Evolutionary conservation across 2,888 invertebrate species (phyloP).

Genomic region (Dasypolia templi): DNA sequence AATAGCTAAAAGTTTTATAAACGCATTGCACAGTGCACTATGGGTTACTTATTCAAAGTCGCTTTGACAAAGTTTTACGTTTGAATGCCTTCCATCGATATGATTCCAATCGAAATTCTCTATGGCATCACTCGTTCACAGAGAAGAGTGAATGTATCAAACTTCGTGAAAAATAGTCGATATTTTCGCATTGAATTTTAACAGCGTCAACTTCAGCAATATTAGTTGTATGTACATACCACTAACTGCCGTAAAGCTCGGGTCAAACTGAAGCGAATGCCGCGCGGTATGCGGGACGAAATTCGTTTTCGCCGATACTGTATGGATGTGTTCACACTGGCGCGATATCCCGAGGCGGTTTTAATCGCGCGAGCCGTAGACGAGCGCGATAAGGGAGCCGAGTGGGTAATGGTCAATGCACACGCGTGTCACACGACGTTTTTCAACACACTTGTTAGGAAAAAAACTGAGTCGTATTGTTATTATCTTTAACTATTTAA

Average conservation of each 20-base stretch:
- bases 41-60: conserved; percentile 31
- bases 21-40: conserved; percentile 4
- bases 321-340: not conserved
- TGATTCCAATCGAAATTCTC: conserved; percentile 48
- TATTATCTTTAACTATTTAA: no score
- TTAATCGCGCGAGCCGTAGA: no score
- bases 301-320: not conserved
- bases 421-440: no score
- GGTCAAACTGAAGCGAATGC: not conserved
- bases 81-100: conserved; percentile 47
- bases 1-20: conserved; percentile 13
- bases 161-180: conserved; percentile 18
- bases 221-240: no score
- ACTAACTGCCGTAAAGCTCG: not conserved
- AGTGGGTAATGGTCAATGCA: no score
- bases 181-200: conserved; percentile 3
- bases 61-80: conserved; percentile 44
- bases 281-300: not conserved
- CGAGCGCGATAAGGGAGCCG: no score
- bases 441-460: no score
- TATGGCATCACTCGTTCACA: conserved; percentile 22
- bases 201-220: not conserved
- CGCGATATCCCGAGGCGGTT: no score
- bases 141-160: conserved; percentile 3
- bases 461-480: no score